Evolutionary conservation across 53 echinoderm and acorn worm species (phyloP), one percentile per base, ranked within the genome.

Genomic region (Arbacia lixula): DNA sequence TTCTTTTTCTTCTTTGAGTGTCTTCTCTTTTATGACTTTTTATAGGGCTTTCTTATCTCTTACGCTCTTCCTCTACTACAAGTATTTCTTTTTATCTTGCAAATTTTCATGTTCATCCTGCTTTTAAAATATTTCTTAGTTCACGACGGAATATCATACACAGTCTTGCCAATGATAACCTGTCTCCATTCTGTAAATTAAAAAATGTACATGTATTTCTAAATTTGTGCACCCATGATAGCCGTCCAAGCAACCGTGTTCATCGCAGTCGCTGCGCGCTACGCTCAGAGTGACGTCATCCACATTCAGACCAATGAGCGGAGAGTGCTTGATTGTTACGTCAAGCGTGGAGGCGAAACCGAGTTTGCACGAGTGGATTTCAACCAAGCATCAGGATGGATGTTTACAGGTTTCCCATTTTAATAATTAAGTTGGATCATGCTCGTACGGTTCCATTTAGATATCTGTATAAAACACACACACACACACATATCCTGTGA

Each of bases 301-400:
- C 91, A 91, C 26, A 33, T 91, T 37, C 79, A 85, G 30, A 53
- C 76, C 51, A 91, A 71, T 53, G 85, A 91, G 42, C 69, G 88
- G 10, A 75, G 87, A 22, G 72, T 46, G 49, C 49, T 91, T 1
- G 88, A 85, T 68, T 88, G 66, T 2, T 88, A 85, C 66, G 57
- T 88, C 54, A n/a, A n/a, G n/a, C n/a, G 1, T 1, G 20, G 32
- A 9, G 42, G 28, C 57, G 57, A 56, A 21, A 17, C 57, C 14
- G 21, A 20, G 5, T 56, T 56, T 21, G 20, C 12, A 20, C 57
- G 57, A 12, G 12, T 56, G 20, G 57, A 56, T 20, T 56, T 56
- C 57, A 21, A 56, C 12, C 14, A 17, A 5, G 57, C 57, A 17
- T 12, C 12, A 20, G 20, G 14, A 20, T 56, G 57, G 57, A 56